A percentile compares a stretch with the other conserved stretches of the same genome.
phyloP scores from a whole-genome alignment of 2,888 invertebrate species.

The Endotricha flammealis region DNA sequence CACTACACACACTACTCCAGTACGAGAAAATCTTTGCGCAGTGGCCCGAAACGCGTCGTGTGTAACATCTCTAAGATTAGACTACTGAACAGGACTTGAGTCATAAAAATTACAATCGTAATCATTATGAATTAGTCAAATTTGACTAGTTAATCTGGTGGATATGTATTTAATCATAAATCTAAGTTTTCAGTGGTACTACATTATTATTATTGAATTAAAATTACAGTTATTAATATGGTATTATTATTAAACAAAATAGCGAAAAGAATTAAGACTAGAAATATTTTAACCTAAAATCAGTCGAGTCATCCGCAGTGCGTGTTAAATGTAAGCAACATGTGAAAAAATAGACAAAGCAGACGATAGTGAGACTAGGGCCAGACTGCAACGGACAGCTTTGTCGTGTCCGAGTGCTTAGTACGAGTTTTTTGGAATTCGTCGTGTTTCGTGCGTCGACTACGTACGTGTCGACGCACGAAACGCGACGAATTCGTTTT shows the following conservation, averaged over 20 bases:
- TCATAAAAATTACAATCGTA: constrained; percentile 13
- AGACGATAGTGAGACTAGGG: too few species aligned
- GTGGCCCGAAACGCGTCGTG: too few species aligned
- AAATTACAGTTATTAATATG: constrained; percentile 30
- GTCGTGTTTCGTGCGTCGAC: too few species aligned
- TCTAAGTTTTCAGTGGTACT: constrained; percentile 32
- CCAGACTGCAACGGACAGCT: too few species aligned
- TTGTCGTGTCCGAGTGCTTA: too few species aligned
- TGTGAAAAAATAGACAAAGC: constrained; percentile 12
- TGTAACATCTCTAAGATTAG: too few species aligned
- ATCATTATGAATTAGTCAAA: constrained; percentile 15
- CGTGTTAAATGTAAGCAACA: constrained; percentile 27
- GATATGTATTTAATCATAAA: constrained; percentile 53
- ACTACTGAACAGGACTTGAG: constrained; percentile 21
- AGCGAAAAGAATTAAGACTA: constrained; percentile 52
- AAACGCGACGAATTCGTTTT: too few species aligned
- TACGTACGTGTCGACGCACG: too few species aligned
- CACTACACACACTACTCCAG: too few species aligned
- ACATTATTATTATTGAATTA: constrained; percentile 36
- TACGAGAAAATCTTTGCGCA: too few species aligned
- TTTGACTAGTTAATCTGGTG: constrained; percentile 53
- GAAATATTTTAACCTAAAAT: constrained; percentile 55
- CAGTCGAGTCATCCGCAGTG: constrained; percentile 58
- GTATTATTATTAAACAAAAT: constrained; percentile 28
- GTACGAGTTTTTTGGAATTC: too few species aligned